These are phyloP conservation scores for Staurois parvus DNA, from an alignment of 2,797 vertebrate genomes.

Conservation along the genomic window DNA sequence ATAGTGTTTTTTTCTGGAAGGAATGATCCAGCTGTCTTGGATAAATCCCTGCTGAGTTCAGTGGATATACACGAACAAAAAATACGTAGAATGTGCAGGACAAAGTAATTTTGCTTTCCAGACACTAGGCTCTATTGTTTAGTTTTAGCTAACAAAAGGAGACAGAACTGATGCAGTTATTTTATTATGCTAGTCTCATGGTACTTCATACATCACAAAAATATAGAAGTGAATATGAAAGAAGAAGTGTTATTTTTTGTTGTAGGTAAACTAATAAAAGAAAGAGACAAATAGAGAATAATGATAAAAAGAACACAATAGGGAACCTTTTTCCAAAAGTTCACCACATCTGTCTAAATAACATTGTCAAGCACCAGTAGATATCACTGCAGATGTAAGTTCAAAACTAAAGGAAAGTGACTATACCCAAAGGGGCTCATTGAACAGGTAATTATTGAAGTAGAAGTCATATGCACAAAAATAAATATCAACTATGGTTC, in stretches of 20 bases:
- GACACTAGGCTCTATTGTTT: slow-evolving; percentile 66
- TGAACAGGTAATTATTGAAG: too few relatives aligned
- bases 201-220: slow-evolving; percentile 32
- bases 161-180: slow-evolving; percentile 48
- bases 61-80: slow-evolving; percentile 72
- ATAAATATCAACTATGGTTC: too few relatives aligned
- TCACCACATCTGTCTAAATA: neutral
- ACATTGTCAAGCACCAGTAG: neutral
- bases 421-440: too few relatives aligned
- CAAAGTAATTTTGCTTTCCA: slow-evolving; percentile 75
- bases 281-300: neutral
- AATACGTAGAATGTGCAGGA: slow-evolving; percentile 72
- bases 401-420: too few relatives aligned
- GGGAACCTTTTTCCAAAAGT: neutral
- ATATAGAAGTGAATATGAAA: slow-evolving; percentile 26
- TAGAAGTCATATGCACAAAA: too few relatives aligned
- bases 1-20: slow-evolving; percentile 66
- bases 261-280: slow-evolving; percentile 10
- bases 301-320: too few relatives aligned
- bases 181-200: slow-evolving; percentile 52
- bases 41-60: slow-evolving; percentile 75
- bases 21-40: slow-evolving; percentile 69
- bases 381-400: too few relatives aligned
- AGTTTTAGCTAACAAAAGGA: slow-evolving; percentile 65
- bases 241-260: neutral